Evolutionary conservation across 2,888 invertebrate species (phyloP).

Genomic region (Monochamus alternatus): DNA sequence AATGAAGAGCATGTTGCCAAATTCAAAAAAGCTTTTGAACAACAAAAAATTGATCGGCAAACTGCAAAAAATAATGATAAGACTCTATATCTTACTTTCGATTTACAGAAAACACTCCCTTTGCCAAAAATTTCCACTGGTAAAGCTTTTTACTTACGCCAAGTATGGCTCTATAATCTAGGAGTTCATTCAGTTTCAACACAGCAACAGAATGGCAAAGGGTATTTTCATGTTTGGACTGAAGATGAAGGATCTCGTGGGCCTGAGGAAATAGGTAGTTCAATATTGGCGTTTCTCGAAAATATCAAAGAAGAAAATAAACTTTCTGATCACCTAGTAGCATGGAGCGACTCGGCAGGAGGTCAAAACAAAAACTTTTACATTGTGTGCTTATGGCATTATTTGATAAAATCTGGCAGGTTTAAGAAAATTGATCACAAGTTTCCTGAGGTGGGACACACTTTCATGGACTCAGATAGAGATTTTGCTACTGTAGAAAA

Average conservation of each 20-base stretch:
- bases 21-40: constrained; percentile 37
- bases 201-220: constrained; percentile 12
- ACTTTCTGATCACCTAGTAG: constrained; percentile 36
- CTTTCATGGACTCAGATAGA: constrained; percentile 40
- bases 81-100: constrained; percentile 47
- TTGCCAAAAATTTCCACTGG: constrained; percentile 50
- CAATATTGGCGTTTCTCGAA: constrained; percentile 53
- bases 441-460: constrained; percentile 59
- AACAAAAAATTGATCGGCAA: constrained; percentile 36
- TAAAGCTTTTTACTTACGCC: constrained; percentile 53
- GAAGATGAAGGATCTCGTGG: constrained; percentile 50
- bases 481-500: constrained; percentile 58
- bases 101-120: constrained; percentile 54
- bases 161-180: constrained; percentile 55
- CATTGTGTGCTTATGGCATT: constrained; percentile 56
- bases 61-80: constrained; percentile 3
- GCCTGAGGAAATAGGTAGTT: constrained; percentile 27
- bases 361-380: constrained; percentile 60
- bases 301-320: constrained; percentile 35
- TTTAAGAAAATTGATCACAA: constrained; percentile 62
- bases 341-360: constrained; percentile 60
- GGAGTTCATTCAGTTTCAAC: constrained; percentile 42
- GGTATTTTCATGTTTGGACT: constrained; percentile 54
- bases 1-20: constrained; percentile 32
- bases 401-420: constrained; percentile 56